phyloP scores from a whole-genome alignment of 1,140 invertebrate genomes.

The Neodiprion pinetum region DNA sequence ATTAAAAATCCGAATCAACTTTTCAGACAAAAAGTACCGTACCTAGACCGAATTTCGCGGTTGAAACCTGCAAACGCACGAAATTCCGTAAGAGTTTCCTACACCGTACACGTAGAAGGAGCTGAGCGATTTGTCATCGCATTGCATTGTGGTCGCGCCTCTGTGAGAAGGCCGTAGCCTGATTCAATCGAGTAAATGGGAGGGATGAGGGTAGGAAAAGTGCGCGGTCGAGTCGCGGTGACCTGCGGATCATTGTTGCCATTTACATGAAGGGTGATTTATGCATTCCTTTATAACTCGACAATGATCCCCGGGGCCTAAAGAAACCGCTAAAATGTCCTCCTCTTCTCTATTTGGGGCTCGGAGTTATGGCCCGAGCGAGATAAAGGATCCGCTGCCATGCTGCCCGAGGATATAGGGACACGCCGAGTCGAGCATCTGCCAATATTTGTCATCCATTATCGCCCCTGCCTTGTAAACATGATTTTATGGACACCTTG shows the following conservation, averaged over 20 bases:
- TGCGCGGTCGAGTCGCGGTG: slow-evolving; percentile 1
- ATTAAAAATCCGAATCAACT: no score
- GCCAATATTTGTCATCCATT: slow-evolving; percentile 64
- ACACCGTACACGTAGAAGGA: background rate
- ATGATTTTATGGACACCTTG: slow-evolving; percentile 50
- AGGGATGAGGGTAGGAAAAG: slow-evolving; percentile 25
- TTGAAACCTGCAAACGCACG: background rate
- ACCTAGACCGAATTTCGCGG: background rate
- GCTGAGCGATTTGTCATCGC: slow-evolving; percentile 57
- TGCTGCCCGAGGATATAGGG: background rate
- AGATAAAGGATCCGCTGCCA: slow-evolving; percentile 11
- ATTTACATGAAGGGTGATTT: slow-evolving; percentile 48
- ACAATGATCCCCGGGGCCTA: slow-evolving; percentile 23
- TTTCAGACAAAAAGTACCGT: no score
- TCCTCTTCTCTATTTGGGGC: slow-evolving; percentile 44
- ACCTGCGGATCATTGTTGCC: slow-evolving; percentile 35
- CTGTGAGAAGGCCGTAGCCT: slow-evolving; percentile 35
- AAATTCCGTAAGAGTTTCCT: background rate
- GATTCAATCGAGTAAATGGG: slow-evolving; percentile 24
- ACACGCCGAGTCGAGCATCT: slow-evolving; percentile 53
- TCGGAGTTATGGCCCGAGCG: slow-evolving; percentile 26
- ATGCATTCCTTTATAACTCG: slow-evolving; percentile 49
- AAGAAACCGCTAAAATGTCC: slow-evolving; percentile 50
- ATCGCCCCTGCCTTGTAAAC: slow-evolving; percentile 52
- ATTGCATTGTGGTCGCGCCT: slow-evolving; percentile 59